Evolutionary conservation across 2,113 vertebrate species (phyloP).

Genomic region (Acanthochromis polyacanthus): DNA sequence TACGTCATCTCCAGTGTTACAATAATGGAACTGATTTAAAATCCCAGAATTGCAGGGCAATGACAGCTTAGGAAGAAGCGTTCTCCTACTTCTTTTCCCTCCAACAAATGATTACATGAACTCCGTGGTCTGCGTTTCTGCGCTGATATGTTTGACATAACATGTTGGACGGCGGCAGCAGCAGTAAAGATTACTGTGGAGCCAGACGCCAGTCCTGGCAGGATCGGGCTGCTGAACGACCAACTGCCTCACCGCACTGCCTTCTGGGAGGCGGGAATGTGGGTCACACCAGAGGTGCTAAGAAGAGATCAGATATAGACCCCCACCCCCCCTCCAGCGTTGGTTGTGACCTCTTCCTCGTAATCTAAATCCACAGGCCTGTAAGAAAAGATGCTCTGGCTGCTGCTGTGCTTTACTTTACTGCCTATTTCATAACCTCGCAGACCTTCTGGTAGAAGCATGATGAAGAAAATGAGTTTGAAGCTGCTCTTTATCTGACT

Average conservation of each 20-base stretch:
- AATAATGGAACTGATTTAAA: constrained; percentile 57
- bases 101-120: constrained; percentile 53
- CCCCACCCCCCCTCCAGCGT: constrained; percentile 10
- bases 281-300: constrained; percentile 81
- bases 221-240: constrained; percentile 54
- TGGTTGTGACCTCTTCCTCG: constrained; percentile 24
- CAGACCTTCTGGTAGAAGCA: background rate
- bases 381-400: constrained; percentile 13
- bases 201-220: constrained; percentile 52
- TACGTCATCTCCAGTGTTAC: constrained; percentile 47
- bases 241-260: constrained; percentile 56
- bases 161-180: constrained; percentile 40
- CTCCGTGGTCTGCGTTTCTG: constrained; percentile 4
- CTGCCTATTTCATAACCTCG: constrained; percentile 1
- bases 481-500: background rate
- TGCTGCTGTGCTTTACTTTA: constrained; percentile 32
- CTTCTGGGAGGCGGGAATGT: constrained; percentile 75
- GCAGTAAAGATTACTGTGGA: constrained; percentile 65
- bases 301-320: constrained; percentile 64
- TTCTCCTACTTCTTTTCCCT: constrained; percentile 16
- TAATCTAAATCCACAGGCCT: constrained; percentile 68
- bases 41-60: constrained; percentile 34
- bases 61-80: constrained; percentile 37
- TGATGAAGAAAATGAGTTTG: background rate
- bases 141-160: constrained; percentile 55